Base-by-base conservation (phyloP, 2,888 invertebrate genomes). In the Vandiemenella viatica region DNA sequence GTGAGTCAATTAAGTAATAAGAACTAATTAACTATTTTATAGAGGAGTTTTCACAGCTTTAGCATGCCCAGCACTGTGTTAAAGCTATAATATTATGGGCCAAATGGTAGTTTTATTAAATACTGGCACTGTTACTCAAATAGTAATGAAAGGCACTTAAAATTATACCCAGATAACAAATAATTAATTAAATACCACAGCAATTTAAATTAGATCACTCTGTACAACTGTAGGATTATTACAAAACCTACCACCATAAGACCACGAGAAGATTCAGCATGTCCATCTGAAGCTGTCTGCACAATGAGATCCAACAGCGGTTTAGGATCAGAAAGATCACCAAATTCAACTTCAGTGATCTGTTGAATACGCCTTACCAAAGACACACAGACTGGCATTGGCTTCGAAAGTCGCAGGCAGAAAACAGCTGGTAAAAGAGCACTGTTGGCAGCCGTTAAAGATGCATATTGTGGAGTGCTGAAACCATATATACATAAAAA, bases 361-460 rank as follows among this genome's bases (percentile, higher is more conserved):
- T 74, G 70, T 49, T 79, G 77, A 59, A 88, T 79, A 58, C 75
- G 72, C 56, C 76, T 73, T 22, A 91, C 74, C 26, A 91, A 70
- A 17, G 80, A 79, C 21, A 80, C 70, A 58, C 91, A 89, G 56
- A 95, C 78, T 0, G 93, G 91, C 68, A 87, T 80, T 2, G 90
- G 86, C 61, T 85, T 82, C 46, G 84, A 84, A 44, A 96, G 71
- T 53, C 79, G 79, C 51, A 90, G 66, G 4, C 84, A 84, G 68
- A 93, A 96, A 63, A 85, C 87, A 1, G 95, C 95, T 0, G 93
- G 92, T 59, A 96, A 70, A 64, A 85, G 79, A 41, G 85, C 83
- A 56, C 91, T 92, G 69, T 96, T 96, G 58, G 81, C 77, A 48
- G 81, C 77, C 53, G 79, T 85, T 42, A 92, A 68, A 17, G 79